A percentile compares a stretch with the other conserved stretches of the same genome.
These are phyloP conservation scores for Altica lythri DNA, from an alignment of 2,888 invertebrate species.

Conservation along the genomic window DNA sequence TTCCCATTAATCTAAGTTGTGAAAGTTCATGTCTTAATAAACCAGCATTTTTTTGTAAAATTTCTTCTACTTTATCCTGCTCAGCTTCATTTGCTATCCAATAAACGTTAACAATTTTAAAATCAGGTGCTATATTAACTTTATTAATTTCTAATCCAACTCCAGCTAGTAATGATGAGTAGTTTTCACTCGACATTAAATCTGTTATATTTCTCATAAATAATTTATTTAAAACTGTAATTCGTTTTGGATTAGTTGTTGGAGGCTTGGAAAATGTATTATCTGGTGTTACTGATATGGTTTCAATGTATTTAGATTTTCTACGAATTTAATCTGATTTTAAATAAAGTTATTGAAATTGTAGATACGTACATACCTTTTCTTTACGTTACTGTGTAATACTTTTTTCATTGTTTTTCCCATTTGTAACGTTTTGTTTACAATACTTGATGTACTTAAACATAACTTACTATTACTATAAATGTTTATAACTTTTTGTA, in stretches of 20 bases:
- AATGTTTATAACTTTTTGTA: conserved; percentile 20
- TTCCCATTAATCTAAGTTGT: conserved; percentile 73
- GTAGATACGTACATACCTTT: no score
- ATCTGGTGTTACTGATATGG: conserved; percentile 17
- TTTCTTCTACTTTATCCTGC: conserved; percentile 59
- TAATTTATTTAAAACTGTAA: conserved; percentile 74
- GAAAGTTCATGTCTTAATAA: conserved; percentile 73
- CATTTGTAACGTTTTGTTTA: neutral
- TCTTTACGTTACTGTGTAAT: neutral
- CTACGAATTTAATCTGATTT: neutral
- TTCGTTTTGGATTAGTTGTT: conserved; percentile 64
- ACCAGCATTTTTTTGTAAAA: conserved; percentile 64
- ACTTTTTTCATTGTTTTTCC: conserved; percentile 8
- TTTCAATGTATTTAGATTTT: neutral
- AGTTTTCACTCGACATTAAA: conserved; percentile 73
- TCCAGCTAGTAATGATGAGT: conserved; percentile 65
- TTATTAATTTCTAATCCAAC: conserved; percentile 74
- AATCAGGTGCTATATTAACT: conserved; percentile 70
- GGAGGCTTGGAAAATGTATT: conserved; percentile 53
- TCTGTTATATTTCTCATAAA: conserved; percentile 83
- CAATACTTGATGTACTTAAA: neutral
- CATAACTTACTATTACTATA: no score
- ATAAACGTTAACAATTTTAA: conserved; percentile 69
- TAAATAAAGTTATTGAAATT: no score
- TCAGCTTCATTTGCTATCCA: conserved; percentile 67